Evolutionary conservation across 2,888 invertebrate genomes (phyloP).

Genomic region (Megalurothrips usitatus): DNA sequence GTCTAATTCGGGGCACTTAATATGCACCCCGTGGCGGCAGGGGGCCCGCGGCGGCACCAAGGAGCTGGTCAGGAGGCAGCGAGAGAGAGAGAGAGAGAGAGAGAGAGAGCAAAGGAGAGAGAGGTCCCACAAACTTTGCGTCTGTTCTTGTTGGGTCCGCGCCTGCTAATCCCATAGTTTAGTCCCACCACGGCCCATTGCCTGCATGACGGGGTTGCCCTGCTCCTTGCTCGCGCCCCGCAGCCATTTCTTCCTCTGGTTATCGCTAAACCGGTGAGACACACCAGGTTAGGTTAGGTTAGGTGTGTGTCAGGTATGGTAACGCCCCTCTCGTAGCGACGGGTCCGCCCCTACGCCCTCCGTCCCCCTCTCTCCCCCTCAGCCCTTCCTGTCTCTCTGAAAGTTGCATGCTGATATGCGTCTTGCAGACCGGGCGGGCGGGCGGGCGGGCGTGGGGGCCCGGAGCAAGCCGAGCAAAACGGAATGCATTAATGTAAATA

Average conservation of each 20-base stretch:
- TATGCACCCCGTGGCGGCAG: conserved; percentile 9
- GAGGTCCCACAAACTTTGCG: too few relatives aligned
- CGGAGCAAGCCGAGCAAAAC: background rate
- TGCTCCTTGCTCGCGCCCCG: too few relatives aligned
- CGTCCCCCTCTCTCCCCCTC: background rate
- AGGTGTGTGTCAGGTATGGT: too few relatives aligned
- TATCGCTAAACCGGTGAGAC: too few relatives aligned
- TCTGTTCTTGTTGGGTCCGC: too few relatives aligned
- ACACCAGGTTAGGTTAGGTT: too few relatives aligned
- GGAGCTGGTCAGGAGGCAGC: background rate
- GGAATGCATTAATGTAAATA: conserved; percentile 24
- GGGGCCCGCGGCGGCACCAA: background rate
- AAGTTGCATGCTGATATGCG: conserved; percentile 8
- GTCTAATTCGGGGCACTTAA: conserved; percentile 23
- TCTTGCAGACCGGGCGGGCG: background rate
- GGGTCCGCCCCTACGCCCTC: background rate
- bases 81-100: too few relatives aligned
- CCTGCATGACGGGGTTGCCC: too few relatives aligned
- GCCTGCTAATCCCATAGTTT: too few relatives aligned
- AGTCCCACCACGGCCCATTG: too few relatives aligned
- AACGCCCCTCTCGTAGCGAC: background rate
- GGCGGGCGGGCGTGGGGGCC: background rate
- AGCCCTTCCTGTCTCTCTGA: background rate
- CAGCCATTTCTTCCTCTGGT: too few relatives aligned
- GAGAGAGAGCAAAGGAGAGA: too few relatives aligned